Conservation (phyloP, 1,140 invertebrate genomes). For the Drosophila ironensis region DNA sequence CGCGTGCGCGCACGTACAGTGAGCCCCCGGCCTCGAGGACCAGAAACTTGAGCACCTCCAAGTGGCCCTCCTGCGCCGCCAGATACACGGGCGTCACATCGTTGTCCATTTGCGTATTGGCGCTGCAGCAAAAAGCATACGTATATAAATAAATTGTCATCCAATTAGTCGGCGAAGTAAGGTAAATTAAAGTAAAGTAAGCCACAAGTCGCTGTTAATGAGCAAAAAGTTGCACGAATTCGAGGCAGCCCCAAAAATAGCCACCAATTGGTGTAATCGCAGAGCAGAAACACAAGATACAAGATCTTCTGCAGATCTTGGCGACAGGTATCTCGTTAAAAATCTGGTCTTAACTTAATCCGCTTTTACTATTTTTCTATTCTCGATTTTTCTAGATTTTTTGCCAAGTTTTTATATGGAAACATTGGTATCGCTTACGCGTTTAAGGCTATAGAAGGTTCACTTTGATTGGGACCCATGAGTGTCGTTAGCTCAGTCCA, state of each 20-base stretch:
- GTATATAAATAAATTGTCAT: background rate
- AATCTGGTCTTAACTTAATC: too few species aligned
- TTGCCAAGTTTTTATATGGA: too few species aligned
- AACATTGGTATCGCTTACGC: too few species aligned
- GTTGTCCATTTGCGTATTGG: conserved; percentile 94
- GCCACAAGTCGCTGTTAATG: conserved; percentile 25
- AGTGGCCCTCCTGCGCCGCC: conserved; percentile 92
- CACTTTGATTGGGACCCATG: too few species aligned
- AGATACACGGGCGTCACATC: conserved; percentile 94
- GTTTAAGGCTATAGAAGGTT: too few species aligned
- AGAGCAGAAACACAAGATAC: too few species aligned
- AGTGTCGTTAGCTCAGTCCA: too few species aligned
- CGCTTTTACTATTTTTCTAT: too few species aligned
- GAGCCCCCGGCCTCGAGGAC: conserved; percentile 90
- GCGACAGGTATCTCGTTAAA: too few species aligned
- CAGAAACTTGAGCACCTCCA: conserved; percentile 92
- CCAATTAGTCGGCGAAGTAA: conserved; percentile 5
- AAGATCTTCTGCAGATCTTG: too few species aligned
- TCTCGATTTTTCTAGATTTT: too few species aligned
- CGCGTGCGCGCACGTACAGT: conserved; percentile 88
- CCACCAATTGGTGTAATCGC: background rate
- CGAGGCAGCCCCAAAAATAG: conserved; percentile 8
- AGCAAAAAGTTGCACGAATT: conserved; percentile 34
- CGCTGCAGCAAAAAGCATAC: conserved; percentile 83
- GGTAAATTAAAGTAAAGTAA: background rate